A percentile compares a stretch with the other conserved stretches of the same genome.
phyloP scores from a whole-genome alignment of 2,888 invertebrate genomes.

The Calephelis perditalis region DNA sequence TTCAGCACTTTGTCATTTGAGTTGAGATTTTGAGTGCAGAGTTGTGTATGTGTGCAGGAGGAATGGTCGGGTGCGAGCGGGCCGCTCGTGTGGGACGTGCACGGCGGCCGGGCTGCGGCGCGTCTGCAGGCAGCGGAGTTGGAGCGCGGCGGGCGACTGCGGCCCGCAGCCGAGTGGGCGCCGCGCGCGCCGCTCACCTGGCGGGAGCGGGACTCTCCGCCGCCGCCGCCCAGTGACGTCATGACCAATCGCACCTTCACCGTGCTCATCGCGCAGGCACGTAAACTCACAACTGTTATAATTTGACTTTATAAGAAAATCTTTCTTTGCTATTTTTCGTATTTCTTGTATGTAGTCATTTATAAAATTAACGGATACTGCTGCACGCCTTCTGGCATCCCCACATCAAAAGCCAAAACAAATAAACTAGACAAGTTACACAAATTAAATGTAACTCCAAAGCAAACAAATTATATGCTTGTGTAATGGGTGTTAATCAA shows the following conservation, averaged over 20 bases:
- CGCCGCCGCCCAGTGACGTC: constrained; percentile 17
- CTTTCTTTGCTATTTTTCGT: too few relatives aligned
- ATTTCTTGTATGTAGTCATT: too few relatives aligned
- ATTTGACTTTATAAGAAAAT: not conserved
- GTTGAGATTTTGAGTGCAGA: too few relatives aligned
- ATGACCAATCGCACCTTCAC: constrained; percentile 19
- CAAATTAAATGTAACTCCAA: too few relatives aligned
- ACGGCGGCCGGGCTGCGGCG: constrained; percentile 22
- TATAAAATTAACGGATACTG: too few relatives aligned
- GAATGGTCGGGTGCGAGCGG: constrained; percentile 24
- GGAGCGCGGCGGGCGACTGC: constrained; percentile 26
- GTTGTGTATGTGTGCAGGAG: constrained; percentile 17
- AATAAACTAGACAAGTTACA: too few relatives aligned
- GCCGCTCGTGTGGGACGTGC: constrained; percentile 23
- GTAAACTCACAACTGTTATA: not conserved
- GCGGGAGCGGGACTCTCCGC: constrained; percentile 10
- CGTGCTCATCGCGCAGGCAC: constrained; percentile 18
- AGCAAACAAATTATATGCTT: too few relatives aligned
- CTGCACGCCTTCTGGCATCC: too few relatives aligned
- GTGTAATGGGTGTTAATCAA: too few relatives aligned
- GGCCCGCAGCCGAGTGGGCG: constrained; percentile 20
- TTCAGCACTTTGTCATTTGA: too few relatives aligned
- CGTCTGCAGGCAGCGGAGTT: constrained; percentile 28
- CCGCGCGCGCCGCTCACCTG: constrained; percentile 15
- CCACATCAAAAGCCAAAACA: too few relatives aligned